Evolutionary conservation across 2,888 invertebrate species (phyloP).

Genomic region (Yponomeuta evonymella): DNA sequence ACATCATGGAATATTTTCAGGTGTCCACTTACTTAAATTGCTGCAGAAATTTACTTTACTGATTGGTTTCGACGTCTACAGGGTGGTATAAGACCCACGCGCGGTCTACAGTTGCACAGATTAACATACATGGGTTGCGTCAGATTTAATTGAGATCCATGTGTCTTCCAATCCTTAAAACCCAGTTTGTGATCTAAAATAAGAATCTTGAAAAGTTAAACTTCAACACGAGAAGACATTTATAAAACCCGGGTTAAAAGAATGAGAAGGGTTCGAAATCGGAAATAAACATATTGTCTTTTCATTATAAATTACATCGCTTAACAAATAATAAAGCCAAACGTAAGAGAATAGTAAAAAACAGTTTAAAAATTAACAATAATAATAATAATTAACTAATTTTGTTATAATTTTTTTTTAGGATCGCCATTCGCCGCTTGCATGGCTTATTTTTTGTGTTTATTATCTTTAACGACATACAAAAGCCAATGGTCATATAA

Average conservation of each 20-base stretch:
- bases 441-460: neutral
- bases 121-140: neutral
- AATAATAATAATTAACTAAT: neutral
- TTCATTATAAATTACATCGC: neutral
- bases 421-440: neutral
- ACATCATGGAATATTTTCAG: neutral
- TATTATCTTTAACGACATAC: neutral
- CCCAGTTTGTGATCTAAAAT: neutral
- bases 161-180: neutral
- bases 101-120: neutral
- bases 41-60: neutral
- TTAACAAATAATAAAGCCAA: constrained; percentile 3
- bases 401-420: neutral
- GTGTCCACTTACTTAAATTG: neutral
- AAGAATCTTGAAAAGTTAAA: neutral
- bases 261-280: neutral
- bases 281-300: neutral
- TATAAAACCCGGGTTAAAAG: neutral
- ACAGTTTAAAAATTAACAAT: neutral
- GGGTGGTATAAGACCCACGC: neutral
- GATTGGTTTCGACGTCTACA: neutral
- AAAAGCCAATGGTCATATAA: too few relatives aligned
- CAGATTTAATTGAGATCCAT: neutral
- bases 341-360: neutral
- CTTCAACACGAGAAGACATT: neutral